A percentile compares a stretch with the other conserved stretches of the same genome.
Conservation (phyloP, 2,113 vertebrate genomes). For the Daphoenositta chrysoptera region DNA sequence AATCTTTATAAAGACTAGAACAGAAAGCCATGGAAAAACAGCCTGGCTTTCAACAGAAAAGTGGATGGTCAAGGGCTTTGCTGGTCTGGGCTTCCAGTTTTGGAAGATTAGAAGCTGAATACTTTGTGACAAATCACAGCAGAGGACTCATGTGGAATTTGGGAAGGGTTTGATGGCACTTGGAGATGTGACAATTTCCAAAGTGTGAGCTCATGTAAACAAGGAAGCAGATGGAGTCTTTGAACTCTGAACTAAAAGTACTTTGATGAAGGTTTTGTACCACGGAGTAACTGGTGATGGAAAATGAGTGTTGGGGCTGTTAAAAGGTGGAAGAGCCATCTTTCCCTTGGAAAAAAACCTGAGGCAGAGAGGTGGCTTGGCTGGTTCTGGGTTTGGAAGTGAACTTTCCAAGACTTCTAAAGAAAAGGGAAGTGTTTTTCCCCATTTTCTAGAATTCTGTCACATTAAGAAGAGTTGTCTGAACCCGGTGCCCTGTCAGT, state of each 20-base stretch:
- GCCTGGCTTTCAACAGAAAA: not conserved
- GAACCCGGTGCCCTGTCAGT: rapidly evolving
- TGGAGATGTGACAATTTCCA: rapidly evolving
- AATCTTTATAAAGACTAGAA: not conserved
- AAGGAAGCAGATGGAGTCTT: not conserved
- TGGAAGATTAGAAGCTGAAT: not conserved
- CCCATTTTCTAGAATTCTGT: not conserved
- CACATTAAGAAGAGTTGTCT: not conserved
- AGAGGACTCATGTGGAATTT: not conserved
- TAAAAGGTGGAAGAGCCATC: not conserved
- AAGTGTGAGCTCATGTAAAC: not conserved
- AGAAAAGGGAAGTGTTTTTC: not conserved
- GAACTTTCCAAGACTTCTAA: not conserved
- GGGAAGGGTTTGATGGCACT: not conserved
- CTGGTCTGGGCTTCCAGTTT: not conserved
- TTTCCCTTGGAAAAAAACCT: not conserved
- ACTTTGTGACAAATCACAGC: not conserved
- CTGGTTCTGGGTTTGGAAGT: not conserved
- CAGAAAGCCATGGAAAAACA: not conserved
- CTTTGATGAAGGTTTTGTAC: not conserved
- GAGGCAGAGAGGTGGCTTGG: not conserved
- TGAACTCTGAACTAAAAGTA: not conserved
- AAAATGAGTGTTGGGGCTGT: not conserved
- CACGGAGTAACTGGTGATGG: not conserved
- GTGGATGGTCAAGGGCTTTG: not conserved